Percentiles rank a stretch among this genome's conserved stretches.
phyloP scores from a whole-genome alignment of 2,797 vertebrate species.

The Botia almorhae region DNA sequence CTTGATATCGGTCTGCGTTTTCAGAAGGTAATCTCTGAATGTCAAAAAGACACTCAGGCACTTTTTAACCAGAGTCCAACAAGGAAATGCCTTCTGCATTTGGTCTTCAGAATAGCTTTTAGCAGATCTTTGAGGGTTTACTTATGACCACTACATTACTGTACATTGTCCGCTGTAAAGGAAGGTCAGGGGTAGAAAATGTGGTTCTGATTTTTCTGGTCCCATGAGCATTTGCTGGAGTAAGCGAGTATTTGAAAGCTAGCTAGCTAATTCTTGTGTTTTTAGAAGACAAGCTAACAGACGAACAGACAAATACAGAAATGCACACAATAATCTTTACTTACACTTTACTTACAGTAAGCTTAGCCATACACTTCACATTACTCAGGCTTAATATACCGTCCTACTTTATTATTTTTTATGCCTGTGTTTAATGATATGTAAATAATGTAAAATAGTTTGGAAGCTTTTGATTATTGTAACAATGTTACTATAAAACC shows the following conservation, averaged over 20 bases:
- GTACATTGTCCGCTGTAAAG: constrained; percentile 10
- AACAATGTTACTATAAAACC: background rate
- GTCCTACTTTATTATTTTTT: too few species aligned
- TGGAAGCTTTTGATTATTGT: too few species aligned
- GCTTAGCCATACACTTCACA: too few species aligned
- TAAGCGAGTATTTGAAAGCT: constrained; percentile 8
- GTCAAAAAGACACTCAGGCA: constrained; percentile 12
- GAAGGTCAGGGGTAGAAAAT: background rate
- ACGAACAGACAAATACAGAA: background rate
- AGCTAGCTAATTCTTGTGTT: background rate
- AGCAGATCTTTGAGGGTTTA: constrained; percentile 29
- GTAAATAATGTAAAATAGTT: too few species aligned
- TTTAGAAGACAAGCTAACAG: background rate
- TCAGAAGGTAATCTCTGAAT: background rate
- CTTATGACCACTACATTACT: constrained; percentile 8
- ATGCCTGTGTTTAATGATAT: too few species aligned
- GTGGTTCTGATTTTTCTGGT: background rate
- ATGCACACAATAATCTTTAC: background rate
- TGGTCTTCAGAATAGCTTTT: constrained; percentile 32
- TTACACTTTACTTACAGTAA: background rate
- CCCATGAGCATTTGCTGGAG: background rate
- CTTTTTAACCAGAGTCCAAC: background rate
- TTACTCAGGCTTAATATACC: too few species aligned
- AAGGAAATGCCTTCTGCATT: constrained; percentile 11
- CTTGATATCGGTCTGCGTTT: constrained; percentile 23